phyloP scores from a whole-genome alignment of 2,888 invertebrate species.

The Drosophila anomelani region DNA sequence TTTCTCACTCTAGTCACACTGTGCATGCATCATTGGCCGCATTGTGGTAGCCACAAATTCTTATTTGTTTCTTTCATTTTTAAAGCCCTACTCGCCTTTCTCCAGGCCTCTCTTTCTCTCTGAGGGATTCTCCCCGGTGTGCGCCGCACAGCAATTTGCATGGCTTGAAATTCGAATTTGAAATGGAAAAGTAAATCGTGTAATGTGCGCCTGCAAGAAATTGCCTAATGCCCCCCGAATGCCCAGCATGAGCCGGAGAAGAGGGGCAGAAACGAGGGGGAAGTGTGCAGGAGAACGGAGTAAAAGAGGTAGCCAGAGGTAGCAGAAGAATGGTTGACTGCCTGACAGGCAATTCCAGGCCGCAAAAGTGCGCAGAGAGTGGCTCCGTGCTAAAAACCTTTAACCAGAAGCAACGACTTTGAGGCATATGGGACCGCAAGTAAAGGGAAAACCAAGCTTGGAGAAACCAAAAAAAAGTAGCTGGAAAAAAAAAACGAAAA shows the following conservation, averaged over 20 bases:
- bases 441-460: constrained; percentile 41
- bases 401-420: constrained; percentile 70
- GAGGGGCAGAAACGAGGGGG: neutral
- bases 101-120: constrained; percentile 18
- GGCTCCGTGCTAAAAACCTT: constrained; percentile 58
- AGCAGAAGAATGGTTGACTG: constrained; percentile 26
- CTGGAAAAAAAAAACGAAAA: constrained; percentile 13
- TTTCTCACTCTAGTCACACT: constrained; percentile 10
- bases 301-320: constrained; percentile 5
- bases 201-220: constrained; percentile 78
- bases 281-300: neutral
- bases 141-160: constrained; percentile 73
- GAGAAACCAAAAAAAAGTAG: constrained; percentile 22
- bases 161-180: constrained; percentile 74
- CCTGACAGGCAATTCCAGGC: constrained; percentile 57
- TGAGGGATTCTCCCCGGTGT: constrained; percentile 30
- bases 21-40: constrained; percentile 69
- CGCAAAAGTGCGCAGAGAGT: constrained; percentile 70
- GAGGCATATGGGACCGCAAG: constrained; percentile 64
- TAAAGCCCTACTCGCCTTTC: constrained; percentile 16
- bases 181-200: constrained; percentile 80
- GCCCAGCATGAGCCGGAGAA: constrained; percentile 15
- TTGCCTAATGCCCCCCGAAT: constrained; percentile 71
- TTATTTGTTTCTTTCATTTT: constrained; percentile 65
- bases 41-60: constrained; percentile 61